Evolutionary conservation across 2,797 vertebrate genomes (phyloP).

Genomic region (Scyliorhinus canicula): DNA sequence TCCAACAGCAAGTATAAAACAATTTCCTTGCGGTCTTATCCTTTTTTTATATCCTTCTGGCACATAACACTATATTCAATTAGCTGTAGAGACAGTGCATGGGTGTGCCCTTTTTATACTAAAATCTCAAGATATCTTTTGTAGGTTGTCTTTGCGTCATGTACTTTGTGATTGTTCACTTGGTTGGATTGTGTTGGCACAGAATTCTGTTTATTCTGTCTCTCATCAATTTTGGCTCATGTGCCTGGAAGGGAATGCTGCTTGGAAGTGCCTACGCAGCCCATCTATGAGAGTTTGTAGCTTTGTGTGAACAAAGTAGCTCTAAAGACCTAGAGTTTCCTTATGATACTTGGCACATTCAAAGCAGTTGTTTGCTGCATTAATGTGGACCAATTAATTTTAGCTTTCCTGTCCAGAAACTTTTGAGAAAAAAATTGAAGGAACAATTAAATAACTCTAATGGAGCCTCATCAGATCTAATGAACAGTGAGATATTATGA

Average conservation of each 20-base stretch:
- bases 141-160: neutral
- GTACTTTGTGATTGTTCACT: neutral
- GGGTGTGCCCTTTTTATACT: neutral
- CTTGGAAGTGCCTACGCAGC: neutral
- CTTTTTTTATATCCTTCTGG: neutral
- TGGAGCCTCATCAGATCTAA: neutral
- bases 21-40: neutral
- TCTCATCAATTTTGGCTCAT: neutral
- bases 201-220: neutral
- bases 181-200: neutral
- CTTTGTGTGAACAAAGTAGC: neutral
- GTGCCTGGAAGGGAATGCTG: neutral
- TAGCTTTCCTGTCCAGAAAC: neutral
- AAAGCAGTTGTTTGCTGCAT: neutral
- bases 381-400: neutral
- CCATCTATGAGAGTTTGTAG: neutral
- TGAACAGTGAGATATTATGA: neutral
- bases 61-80: neutral
- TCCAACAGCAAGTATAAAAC: neutral
- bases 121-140: neutral
- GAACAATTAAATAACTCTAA: neutral
- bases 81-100: neutral
- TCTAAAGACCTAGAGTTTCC: neutral
- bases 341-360: slow-evolving; percentile 3
- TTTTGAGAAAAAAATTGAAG: neutral